Evolutionary conservation across 2,888 invertebrate species (phyloP), one percentile per base, ranked within the genome.

Genomic region (Caenorhabditis panamensis): DNA sequence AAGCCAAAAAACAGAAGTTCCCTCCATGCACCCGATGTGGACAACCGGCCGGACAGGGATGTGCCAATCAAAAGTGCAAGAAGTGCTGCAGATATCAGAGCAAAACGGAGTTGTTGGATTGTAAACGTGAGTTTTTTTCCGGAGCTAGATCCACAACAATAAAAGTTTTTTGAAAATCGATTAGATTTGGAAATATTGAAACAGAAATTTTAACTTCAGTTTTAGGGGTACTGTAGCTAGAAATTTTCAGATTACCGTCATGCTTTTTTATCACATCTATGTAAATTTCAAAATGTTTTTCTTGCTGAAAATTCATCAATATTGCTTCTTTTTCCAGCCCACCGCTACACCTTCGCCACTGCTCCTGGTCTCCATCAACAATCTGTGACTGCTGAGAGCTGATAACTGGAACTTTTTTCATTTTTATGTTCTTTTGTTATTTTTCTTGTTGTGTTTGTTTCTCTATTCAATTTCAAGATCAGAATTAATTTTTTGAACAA

Each of bases 61-160:
- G 90, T 58, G 31, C 58, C 37, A 71, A 81, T 28, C 64, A 56
- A n/a, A 82, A 84, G 78, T 90, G 90, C 79, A 83, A 86, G 61
- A 88, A 86, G 54, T 90, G 90, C 61, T 90, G 90, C 59, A 71
- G 84, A 80, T 88, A 73, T 75, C 82, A 82, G 44, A 85, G 88
- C 71, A 84, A 86, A 59, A 66, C 67, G 24, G 77, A 88, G 56
- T 51, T 53, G 13, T 47, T 76, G 16, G 84, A 86, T 63, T 89
- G 88, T 73, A 81, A 81, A 71, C 56, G 87, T 87, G 13, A 36
- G 82, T 67, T 51, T n/a, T 1, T 11, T 18, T 18, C n/a, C n/a
- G n/a, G n/a, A n/a, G n/a, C n/a, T n/a, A n/a, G n/a, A n/a, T n/a
- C n/a, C n/a, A n/a, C n/a, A 13, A 37, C 16, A 36, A n/a, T n/a